Evolutionary conservation across 2,113 vertebrate genomes (phyloP), one percentile per base, ranked within the genome.

Genomic region (Montifringilla adamsi): DNA sequence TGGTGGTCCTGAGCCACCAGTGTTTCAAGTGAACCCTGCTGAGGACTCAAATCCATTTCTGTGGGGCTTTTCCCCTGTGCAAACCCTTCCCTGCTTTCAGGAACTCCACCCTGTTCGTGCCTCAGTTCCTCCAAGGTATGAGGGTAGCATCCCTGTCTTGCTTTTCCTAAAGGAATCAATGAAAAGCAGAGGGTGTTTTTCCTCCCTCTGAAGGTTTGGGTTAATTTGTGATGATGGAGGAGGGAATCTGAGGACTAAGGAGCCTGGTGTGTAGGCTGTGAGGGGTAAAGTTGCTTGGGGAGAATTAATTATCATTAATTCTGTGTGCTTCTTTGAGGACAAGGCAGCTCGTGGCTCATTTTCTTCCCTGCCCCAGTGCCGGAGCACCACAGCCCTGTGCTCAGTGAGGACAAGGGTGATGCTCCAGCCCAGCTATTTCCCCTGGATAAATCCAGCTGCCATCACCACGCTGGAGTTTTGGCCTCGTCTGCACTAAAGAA

Each of bases 301-400:
- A 53, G 21, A 68, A 75, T 22, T 3, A 70, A 35, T 49, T 59
- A 6, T 8, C 37, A 37, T 26, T 58, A 67, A 53, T 44, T 72
- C 16, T 22, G 9, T 20, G 15, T 47, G 4, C 7, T 70, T 75
- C 37, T 35, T 28, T n/a, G 20, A 67, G 56, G n/a, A 4, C 1
- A 4, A 47, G 22, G 52, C 50, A 58, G 67, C 27, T 10, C 0
- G 3, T 17, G 50, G 14, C 46, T 60, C 27, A 23, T 68, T 47
- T 43, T 22, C 23, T n/a, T 23, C 41, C 22, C 28, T 46, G 33
- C 22, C 63, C 5, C 1, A 19, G 7, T 1, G 28, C 63, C 3
- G 24, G 43, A n/a, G 24, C 15, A 7, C 44, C 1, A 1, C 44
- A 81, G n/a, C 41, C 27, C 41, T 0, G 1, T 0, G 0, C 13